These are phyloP conservation scores for Eilema sororculum DNA, from an alignment of 2,888 invertebrate genomes.

Conservation along the genomic window DNA sequence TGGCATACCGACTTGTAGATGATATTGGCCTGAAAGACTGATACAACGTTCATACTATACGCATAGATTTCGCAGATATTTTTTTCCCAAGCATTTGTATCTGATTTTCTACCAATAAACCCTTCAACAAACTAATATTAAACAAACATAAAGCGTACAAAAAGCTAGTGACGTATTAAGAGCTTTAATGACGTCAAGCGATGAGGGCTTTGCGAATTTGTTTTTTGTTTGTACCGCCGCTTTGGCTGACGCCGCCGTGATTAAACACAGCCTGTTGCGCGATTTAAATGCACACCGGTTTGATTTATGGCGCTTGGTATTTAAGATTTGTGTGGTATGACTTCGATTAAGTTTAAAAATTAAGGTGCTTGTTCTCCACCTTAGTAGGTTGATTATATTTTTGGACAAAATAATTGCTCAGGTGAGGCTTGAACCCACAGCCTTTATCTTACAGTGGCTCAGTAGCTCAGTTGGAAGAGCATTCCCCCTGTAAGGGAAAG, in stretches of 20 bases:
- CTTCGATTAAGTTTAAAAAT: background rate
- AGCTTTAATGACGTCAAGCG: slow-evolving; percentile 36
- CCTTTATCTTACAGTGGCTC: too few species aligned
- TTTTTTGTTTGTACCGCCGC: slow-evolving; percentile 48
- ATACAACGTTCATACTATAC: too few species aligned
- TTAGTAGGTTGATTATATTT: background rate
- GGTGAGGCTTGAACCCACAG: too few species aligned
- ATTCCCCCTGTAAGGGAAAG: too few species aligned
- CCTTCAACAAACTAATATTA: slow-evolving; percentile 17
- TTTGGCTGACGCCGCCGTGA: slow-evolving; percentile 39
- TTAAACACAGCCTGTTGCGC: slow-evolving; percentile 57
- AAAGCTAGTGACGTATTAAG: slow-evolving; percentile 26
- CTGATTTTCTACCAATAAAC: slow-evolving; percentile 3
- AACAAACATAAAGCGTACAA: slow-evolving; percentile 20
- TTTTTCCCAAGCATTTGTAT: too few species aligned
- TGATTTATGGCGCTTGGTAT: slow-evolving; percentile 35
- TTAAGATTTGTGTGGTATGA: slow-evolving; percentile 18
- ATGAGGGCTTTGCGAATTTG: slow-evolving; percentile 45
- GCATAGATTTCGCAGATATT: background rate
- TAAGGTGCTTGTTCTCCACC: background rate
- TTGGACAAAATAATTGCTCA: too few species aligned
- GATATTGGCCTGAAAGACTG: too few species aligned
- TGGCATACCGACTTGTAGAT: too few species aligned
- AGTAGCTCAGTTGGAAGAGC: too few species aligned
- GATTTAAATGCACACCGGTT: slow-evolving; percentile 45